These are phyloP conservation scores for Ivindomyrus marchei DNA, from an alignment of 2,113 vertebrate species.

Conservation along the genomic window DNA sequence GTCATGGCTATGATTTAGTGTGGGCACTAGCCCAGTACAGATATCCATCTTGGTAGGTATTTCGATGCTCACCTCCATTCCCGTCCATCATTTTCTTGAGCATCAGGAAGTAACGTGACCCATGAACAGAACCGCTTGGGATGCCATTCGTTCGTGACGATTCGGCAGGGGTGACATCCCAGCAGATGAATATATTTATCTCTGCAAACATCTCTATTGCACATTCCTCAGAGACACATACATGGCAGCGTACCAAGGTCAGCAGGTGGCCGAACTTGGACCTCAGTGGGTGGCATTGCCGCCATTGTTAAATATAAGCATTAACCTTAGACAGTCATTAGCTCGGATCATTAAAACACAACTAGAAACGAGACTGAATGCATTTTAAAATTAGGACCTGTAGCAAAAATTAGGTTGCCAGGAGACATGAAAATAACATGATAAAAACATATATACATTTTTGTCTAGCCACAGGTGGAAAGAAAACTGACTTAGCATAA, in stretches of 20 bases:
- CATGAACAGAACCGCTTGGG: slow-evolving; percentile 30
- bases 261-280: slow-evolving; percentile 33
- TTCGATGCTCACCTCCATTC: slow-evolving; percentile 17
- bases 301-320: slow-evolving; percentile 28
- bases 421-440: background rate
- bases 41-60: background rate
- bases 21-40: background rate
- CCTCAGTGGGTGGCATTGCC: slow-evolving; percentile 8
- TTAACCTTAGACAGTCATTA: slow-evolving; percentile 5
- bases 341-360: background rate
- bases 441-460: background rate
- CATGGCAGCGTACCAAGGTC: slow-evolving; percentile 37
- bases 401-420: background rate
- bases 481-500: background rate
- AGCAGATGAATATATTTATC: slow-evolving; percentile 39
- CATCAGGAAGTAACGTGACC: slow-evolving; percentile 23
- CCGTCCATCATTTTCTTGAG: slow-evolving; percentile 23
- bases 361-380: background rate
- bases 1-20: background rate
- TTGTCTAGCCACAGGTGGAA: background rate
- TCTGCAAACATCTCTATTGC: slow-evolving; percentile 39
- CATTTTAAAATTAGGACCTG: background rate
- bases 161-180: slow-evolving; percentile 28
- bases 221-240: slow-evolving; percentile 34
- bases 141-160: slow-evolving; percentile 23